Evolutionary conservation across 2,797 vertebrate genomes (phyloP).

Genomic region (Anomalospiza imberbis): DNA sequence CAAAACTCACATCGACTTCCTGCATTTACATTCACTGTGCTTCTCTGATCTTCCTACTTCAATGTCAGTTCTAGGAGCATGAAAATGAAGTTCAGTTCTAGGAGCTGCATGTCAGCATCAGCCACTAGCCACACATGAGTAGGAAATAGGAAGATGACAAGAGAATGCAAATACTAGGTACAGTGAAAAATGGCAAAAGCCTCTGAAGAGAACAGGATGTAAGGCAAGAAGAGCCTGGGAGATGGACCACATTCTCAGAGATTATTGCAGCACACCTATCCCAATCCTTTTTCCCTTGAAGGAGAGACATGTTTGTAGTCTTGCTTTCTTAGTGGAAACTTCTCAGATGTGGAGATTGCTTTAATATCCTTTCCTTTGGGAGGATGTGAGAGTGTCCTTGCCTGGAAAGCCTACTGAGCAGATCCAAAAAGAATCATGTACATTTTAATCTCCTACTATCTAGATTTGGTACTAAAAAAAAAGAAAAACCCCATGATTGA

Average conservation of each 20-base stretch:
- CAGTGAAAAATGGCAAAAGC: not conserved
- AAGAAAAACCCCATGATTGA: not conserved
- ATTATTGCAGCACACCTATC: not conserved
- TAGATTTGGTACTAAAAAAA: not conserved
- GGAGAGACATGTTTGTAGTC: not conserved
- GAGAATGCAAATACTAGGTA: not conserved
- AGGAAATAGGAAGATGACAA: not conserved
- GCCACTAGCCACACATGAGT: not conserved
- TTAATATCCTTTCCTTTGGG: not conserved
- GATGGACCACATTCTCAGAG: not conserved
- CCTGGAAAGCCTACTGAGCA: not conserved
- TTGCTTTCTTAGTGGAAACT: not conserved
- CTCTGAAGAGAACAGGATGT: not conserved
- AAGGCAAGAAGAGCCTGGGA: not conserved
- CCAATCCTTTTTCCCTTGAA: not conserved
- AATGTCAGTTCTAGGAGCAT: not conserved
- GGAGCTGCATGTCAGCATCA: not conserved
- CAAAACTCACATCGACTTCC: not conserved
- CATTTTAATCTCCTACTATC: not conserved
- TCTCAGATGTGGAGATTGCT: not conserved
- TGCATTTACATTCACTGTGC: not conserved
- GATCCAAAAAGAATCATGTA: not conserved
- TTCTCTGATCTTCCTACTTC: conserved; percentile 22
- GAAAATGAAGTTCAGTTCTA: not conserved
- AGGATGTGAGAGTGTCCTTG: not conserved